These are phyloP conservation scores for Dynastes tityus DNA, from an alignment of 2,888 invertebrate genomes.

Conservation along the genomic window DNA sequence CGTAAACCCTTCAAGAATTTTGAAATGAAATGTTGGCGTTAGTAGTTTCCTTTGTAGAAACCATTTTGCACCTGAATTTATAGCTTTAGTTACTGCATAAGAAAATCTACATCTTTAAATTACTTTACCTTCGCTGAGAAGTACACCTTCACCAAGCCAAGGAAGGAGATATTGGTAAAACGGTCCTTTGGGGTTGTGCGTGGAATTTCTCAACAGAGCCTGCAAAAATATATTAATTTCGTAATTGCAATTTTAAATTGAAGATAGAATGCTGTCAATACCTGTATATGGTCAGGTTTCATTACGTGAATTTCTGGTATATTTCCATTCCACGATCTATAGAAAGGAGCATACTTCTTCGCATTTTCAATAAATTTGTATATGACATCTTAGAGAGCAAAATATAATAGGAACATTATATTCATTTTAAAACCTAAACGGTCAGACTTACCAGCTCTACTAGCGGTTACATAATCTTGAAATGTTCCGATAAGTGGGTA, in stretches of 20 bases:
- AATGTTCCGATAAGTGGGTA: slow-evolving; percentile 47
- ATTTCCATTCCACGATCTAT: slow-evolving; percentile 59
- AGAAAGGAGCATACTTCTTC: slow-evolving; percentile 54
- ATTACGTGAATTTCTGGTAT: slow-evolving; percentile 58
- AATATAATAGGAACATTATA: not conserved
- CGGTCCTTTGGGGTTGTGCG: slow-evolving; percentile 27
- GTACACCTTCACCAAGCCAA: slow-evolving; percentile 45
- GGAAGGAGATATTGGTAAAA: slow-evolving; percentile 6
- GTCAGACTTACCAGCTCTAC: slow-evolving; percentile 8
- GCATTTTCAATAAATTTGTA: slow-evolving; percentile 11
- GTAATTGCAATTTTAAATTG: slow-evolving; percentile 51
- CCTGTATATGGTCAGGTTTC: slow-evolving; percentile 60
- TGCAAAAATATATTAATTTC: not conserved
- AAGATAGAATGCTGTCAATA: slow-evolving; percentile 49
- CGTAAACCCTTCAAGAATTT: slow-evolving; percentile 61
- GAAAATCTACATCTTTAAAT: too few relatives aligned
- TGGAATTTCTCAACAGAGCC: slow-evolving; percentile 34
- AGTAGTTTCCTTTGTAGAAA: slow-evolving; percentile 59
- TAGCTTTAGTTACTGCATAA: not conserved
- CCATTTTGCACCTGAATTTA: slow-evolving; percentile 59
- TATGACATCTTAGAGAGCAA: not conserved
- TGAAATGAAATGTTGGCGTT: slow-evolving; percentile 64
- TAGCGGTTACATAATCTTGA: not conserved
- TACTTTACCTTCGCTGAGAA: slow-evolving; percentile 31
- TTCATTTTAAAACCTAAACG: not conserved